phyloP scores from a whole-genome alignment of 2,113 vertebrate species.

The Prunella himalayana region DNA sequence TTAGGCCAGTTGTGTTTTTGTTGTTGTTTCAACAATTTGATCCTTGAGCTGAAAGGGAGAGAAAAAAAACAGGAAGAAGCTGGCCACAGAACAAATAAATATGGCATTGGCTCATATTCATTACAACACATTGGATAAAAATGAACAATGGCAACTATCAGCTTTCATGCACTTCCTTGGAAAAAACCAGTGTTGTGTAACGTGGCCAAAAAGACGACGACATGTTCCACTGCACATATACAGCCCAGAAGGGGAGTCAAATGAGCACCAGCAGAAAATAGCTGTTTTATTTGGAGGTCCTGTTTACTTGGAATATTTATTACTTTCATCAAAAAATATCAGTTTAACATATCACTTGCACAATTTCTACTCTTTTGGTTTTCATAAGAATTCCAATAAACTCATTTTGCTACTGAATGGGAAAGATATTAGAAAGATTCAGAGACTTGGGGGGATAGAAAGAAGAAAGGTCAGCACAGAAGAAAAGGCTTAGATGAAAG shows the following conservation, averaged over 20 bases:
- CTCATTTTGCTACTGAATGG: slow-evolving; percentile 44
- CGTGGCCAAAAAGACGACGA: not conserved
- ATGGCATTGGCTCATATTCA: not conserved
- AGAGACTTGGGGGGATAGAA: not conserved
- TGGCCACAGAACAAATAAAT: slow-evolving; percentile 31
- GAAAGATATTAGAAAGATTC: slow-evolving; percentile 41
- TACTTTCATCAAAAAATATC: slow-evolving; percentile 14
- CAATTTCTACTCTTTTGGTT: slow-evolving; percentile 30
- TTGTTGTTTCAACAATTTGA: not conserved
- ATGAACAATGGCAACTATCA: slow-evolving; percentile 7
- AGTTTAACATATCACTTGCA: not conserved
- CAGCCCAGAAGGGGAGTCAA: not conserved
- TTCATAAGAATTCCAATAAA: slow-evolving; percentile 47
- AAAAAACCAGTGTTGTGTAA: slow-evolving; percentile 44
- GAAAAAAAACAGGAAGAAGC: slow-evolving; percentile 13
- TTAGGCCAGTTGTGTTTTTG: not conserved
- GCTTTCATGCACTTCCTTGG: slow-evolving; percentile 28
- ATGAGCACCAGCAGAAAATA: not conserved
- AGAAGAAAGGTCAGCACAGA: slow-evolving; percentile 21
- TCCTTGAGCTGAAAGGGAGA: not conserved
- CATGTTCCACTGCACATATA: not conserved
- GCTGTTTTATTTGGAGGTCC: not conserved
- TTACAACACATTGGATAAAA: slow-evolving; percentile 34
- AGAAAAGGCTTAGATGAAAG: slow-evolving; percentile 25
- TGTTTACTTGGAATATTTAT: slow-evolving; percentile 2